A percentile compares a stretch with the other conserved stretches of the same genome.
These are phyloP conservation scores for Calonectris borealis DNA, from an alignment of 2,113 vertebrate species.

Conservation along the genomic window DNA sequence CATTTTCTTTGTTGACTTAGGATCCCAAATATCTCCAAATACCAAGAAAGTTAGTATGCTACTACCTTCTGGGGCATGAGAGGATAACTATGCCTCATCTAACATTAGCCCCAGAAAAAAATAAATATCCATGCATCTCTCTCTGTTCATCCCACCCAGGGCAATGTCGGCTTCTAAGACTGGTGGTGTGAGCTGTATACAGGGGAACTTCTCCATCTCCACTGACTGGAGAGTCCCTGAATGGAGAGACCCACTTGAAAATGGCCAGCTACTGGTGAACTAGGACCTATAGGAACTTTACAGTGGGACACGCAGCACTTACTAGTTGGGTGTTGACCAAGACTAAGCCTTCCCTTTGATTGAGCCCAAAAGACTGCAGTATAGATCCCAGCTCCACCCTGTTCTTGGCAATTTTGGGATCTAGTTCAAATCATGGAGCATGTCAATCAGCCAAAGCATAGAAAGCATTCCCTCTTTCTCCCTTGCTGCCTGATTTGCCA, in stretches of 20 bases:
- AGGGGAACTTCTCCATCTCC: neutral
- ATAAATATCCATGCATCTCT: neutral
- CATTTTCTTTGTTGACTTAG: neutral
- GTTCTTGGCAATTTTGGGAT: neutral
- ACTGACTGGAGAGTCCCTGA: neutral
- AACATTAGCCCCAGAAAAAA: neutral
- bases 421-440: neutral
- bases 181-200: neutral
- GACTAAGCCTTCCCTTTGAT: neutral
- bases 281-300: neutral
- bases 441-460: neutral
- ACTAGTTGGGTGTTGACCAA: rapidly evolving
- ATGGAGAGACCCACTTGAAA: neutral
- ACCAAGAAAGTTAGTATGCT: neutral
- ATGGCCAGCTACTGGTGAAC: neutral
- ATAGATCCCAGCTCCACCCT: neutral
- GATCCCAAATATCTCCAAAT: neutral
- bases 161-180: neutral
- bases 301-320: neutral
- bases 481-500: neutral
- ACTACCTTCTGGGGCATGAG: neutral
- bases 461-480: neutral
- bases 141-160: neutral
- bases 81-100: neutral
- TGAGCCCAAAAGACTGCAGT: rapidly evolving